These are phyloP conservation scores for Stichodactyla mertensii DNA, from an alignment of 64 coral and sea anemone genomes.

Conservation along the genomic window DNA sequence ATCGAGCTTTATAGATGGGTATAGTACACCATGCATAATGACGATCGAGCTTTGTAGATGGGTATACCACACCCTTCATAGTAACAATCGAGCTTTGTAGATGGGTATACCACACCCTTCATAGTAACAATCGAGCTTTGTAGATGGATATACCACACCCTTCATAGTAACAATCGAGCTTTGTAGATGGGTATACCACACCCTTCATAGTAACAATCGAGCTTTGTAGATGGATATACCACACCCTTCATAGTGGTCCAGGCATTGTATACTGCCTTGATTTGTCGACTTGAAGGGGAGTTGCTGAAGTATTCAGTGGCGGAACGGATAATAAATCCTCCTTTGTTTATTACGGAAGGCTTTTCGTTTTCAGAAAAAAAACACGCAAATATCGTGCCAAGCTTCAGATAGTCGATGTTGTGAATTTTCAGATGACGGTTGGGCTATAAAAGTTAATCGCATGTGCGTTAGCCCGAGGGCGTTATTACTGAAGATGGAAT, in stretches of 20 bases:
- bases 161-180: background rate
- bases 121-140: too few species aligned
- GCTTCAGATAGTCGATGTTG: background rate
- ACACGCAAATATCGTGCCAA: conserved; percentile 1
- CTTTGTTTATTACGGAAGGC: background rate
- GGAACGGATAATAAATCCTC: background rate
- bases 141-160: background rate
- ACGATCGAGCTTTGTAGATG: too few species aligned
- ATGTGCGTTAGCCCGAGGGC: too few species aligned
- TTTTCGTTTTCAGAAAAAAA: conserved; percentile 1
- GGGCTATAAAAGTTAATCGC: too few species aligned
- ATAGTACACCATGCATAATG: too few species aligned
- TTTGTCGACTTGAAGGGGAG: background rate
- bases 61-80: too few species aligned
- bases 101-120: too few species aligned
- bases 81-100: too few species aligned
- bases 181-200: background rate
- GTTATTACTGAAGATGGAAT: too few species aligned
- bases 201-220: background rate
- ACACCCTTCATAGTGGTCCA: background rate
- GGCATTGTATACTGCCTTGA: background rate
- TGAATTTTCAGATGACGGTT: background rate
- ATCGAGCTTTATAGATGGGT: too few species aligned
- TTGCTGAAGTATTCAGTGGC: background rate
- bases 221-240: too few species aligned